Evolutionary conservation across 2,113 vertebrate species (phyloP), one percentile per base, ranked within the genome.

Genomic region (Hiodon alosoides): DNA sequence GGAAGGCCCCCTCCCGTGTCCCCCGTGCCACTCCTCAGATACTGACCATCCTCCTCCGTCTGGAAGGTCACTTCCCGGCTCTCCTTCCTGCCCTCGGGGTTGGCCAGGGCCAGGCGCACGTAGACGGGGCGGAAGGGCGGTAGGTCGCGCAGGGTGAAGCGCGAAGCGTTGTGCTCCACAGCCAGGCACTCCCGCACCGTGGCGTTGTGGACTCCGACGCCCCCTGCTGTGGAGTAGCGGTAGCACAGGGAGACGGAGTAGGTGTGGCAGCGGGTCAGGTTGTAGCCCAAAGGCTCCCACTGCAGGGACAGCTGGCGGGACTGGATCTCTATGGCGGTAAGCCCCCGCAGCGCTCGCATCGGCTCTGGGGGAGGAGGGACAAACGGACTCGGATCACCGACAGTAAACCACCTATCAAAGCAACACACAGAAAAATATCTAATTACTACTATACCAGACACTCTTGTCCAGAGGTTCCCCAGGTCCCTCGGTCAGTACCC

Each of bases 271-370:
- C 96, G 95, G 0, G 95, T 98, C 82, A 98, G 90, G 66, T 99
- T 99, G 91, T 98, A 98, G 73, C 94, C 97, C 76, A 98, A 86
- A 0, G 95, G 92, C 74, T 99, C 97, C 97, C 97, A 99, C 87
- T 95, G 95, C 31, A 99, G 79, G 0, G 88, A 91, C 86, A 98
- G 87, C 86, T 96, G 95, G 5, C 97, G 90, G 4, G 97, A 91
- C 85, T 97, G 94, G 88, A 96, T 96, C 84, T 97, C 96, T 0
- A 93, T 87, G 3, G 95, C 94, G 0, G 93, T 94, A 67, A 99
- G 82, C 60, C 94, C 95, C 67, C 95, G 94, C 76, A 96, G 89
- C 53, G 96, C 94, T 72, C 95, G 83, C 94, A 96, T 95, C 70
- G 97, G 97, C 83, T 98, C 97, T 99, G 84, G 0, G 1, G 47